Evolutionary conservation across 92 coral and sea anemone genomes (phyloP).

Genomic region (Porites divaricata): DNA sequence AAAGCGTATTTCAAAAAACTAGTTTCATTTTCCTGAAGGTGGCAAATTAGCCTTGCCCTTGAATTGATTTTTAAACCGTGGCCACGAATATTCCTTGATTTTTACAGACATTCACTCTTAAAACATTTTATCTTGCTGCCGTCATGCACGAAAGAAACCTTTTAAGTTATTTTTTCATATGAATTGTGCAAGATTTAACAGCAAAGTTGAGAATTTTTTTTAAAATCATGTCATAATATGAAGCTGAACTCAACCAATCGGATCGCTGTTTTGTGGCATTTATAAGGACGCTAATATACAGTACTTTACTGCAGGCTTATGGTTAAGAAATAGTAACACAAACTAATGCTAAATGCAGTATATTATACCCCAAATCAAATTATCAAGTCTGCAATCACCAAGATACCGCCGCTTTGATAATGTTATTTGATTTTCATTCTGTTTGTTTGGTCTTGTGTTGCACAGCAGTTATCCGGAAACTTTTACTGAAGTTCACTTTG

Average conservation of each 20-base stretch:
- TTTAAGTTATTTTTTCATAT: not conserved
- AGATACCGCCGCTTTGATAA: not conserved
- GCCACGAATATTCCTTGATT: no score
- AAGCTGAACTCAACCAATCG: slow-evolving; percentile 1
- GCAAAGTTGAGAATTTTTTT: not conserved
- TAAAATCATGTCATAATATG: not conserved
- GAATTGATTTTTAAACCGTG: no score
- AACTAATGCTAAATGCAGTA: not conserved
- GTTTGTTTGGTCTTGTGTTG: not conserved
- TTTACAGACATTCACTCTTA: no score
- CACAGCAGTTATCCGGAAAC: slow-evolving; percentile 38
- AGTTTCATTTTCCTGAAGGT: no score
- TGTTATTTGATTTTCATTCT: not conserved
- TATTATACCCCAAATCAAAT: not conserved
- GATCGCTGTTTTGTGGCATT: not conserved
- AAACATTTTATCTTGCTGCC: not conserved
- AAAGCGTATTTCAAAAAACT: no score
- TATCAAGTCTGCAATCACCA: not conserved
- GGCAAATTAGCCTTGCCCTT: no score
- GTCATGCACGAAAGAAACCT: not conserved
- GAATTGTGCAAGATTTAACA: not conserved
- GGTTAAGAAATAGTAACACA: not conserved
- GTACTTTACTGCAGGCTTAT: not conserved
- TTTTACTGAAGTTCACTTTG: not conserved
- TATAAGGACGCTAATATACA: not conserved